These are phyloP conservation scores for Drosophila virilis DNA, from an alignment of 1,140 invertebrate species.

Conservation along the genomic window DNA sequence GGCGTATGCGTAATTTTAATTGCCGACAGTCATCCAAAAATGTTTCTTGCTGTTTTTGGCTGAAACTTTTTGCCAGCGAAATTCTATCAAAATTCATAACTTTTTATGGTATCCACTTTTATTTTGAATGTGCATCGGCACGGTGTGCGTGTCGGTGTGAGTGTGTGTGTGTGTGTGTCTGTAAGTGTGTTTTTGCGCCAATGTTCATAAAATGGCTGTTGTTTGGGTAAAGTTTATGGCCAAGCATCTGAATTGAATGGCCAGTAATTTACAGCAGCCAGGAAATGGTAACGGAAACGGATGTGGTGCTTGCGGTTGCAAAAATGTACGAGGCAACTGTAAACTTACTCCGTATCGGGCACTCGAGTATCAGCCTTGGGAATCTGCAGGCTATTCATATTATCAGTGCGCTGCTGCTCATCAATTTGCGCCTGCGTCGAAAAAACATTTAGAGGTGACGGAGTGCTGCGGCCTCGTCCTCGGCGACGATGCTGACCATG, in stretches of 20 bases:
- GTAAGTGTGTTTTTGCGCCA: conserved; percentile 16
- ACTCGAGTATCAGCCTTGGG: conserved; percentile 46
- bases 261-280: conserved; percentile 68
- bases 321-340: background rate
- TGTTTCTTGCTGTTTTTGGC: conserved; percentile 43
- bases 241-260: conserved; percentile 66
- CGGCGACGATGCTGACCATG: conserved; percentile 46
- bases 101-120: conserved; percentile 58
- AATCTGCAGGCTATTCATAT: conserved; percentile 11
- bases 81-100: conserved; percentile 80
- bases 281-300: conserved; percentile 76
- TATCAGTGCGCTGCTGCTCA: conserved; percentile 29
- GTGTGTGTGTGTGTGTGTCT: conserved; percentile 27
- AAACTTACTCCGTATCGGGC: conserved; percentile 67
- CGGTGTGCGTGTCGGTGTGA: conserved; percentile 29
- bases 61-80: conserved; percentile 67
- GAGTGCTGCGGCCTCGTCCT: conserved; percentile 35
- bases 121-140: conserved; percentile 10
- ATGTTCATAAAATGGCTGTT: conserved; percentile 56
- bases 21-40: conserved; percentile 71
- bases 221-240: conserved; percentile 68
- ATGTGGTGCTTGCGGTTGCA: conserved; percentile 42
- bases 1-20: conserved; percentile 75
- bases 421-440: conserved; percentile 33
- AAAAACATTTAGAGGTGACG: conserved; percentile 31